Percentiles rank a stretch among this genome's conserved stretches.
Evolutionary conservation across 2,797 vertebrate species (phyloP).

Genomic region (Lepilemur ruficaudatus): DNA sequence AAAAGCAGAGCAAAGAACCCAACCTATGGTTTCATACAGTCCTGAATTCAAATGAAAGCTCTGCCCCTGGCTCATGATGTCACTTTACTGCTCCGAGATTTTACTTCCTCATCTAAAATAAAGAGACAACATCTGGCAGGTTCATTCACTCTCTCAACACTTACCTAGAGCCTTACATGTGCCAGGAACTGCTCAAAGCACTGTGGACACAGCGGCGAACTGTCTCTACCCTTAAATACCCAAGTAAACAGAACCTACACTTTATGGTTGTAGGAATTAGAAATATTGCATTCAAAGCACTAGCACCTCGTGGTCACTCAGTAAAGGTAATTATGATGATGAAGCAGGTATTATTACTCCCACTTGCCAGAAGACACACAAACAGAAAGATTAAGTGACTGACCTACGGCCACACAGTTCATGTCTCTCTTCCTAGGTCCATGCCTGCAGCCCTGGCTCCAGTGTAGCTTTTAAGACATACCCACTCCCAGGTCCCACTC

Average conservation of each 20-base stretch:
- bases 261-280: neutral
- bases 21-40: neutral
- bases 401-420: neutral
- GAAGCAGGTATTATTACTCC: neutral
- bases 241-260: neutral
- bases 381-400: neutral
- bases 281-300: neutral
- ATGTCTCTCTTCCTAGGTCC: neutral
- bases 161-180: neutral
- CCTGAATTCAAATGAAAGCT: neutral
- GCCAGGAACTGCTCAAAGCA: neutral
- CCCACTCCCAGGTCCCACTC: fast-evolving
- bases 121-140: neutral
- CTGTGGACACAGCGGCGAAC: neutral
- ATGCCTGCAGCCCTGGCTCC: neutral
- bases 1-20: neutral
- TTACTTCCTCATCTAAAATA: neutral
- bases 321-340: neutral
- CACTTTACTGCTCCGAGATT: neutral
- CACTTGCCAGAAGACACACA: neutral
- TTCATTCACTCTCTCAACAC: neutral
- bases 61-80: neutral
- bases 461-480: neutral
- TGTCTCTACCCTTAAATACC: neutral
- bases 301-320: neutral